phyloP scores from a whole-genome alignment of 2,113 vertebrate genomes.

The Ictalurus furcatus region DNA sequence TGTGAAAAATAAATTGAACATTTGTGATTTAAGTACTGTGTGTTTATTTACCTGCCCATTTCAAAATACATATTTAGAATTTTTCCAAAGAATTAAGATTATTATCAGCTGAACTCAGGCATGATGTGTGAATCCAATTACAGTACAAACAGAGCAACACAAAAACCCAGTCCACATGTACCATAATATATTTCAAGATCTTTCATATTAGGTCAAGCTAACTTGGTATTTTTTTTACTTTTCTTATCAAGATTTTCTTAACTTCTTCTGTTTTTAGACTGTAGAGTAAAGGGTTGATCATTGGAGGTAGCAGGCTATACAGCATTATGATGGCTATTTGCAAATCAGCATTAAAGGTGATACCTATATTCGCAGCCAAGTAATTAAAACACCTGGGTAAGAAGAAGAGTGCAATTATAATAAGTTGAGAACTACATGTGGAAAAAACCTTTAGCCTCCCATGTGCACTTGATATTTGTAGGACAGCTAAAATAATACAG shows the following conservation, averaged over 20 bases:
- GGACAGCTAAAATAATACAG: constrained; percentile 56
- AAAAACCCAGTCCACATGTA: no score
- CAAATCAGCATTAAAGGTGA: constrained; percentile 57
- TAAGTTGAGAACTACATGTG: constrained; percentile 67
- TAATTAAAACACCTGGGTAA: constrained; percentile 67
- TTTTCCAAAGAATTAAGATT: background rate
- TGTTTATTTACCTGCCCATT: no score
- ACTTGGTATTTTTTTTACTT: constrained; percentile 43
- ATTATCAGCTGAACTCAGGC: background rate
- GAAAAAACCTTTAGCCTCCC: constrained; percentile 59
- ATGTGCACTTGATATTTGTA: constrained; percentile 49
- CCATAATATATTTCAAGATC: background rate
- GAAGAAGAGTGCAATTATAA: constrained; percentile 63
- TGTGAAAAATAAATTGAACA: background rate
- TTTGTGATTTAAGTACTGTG: background rate
- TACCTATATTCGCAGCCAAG: constrained; percentile 55
- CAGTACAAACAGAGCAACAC: background rate
- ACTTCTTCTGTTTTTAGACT: constrained; percentile 66
- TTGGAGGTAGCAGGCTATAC: constrained; percentile 64
- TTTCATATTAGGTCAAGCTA: background rate
- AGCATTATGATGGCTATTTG: constrained; percentile 61
- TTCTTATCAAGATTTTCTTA: constrained; percentile 55
- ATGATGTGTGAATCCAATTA: background rate
- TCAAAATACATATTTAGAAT: background rate
- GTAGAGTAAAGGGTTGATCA: constrained; percentile 70